phyloP scores from a whole-genome alignment of 2,797 vertebrate genomes.

The Melanotaenia parkinsoni region DNA sequence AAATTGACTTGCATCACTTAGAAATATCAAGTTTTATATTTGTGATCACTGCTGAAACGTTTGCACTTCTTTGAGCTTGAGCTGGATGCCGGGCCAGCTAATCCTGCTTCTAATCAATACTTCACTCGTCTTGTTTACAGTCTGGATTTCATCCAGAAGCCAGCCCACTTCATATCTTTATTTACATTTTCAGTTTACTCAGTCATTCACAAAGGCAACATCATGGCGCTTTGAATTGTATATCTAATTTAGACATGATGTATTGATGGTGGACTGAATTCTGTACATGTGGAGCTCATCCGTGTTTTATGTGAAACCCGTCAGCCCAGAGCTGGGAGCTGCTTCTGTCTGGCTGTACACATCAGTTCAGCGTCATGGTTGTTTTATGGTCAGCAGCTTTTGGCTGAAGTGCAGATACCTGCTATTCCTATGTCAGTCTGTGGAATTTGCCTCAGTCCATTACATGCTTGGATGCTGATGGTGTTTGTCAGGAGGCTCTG shows the following conservation, averaged over 20 bases:
- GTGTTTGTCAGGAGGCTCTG: constrained; percentile 74
- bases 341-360: constrained; percentile 20
- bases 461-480: constrained; percentile 76
- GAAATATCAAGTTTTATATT: constrained; percentile 14
- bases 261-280: neutral
- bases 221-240: constrained; percentile 25
- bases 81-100: constrained; percentile 60
- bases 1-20: neutral
- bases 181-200: constrained; percentile 40
- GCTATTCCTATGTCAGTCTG: constrained; percentile 54
- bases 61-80: constrained; percentile 54
- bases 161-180: constrained; percentile 41
- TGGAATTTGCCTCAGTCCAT: constrained; percentile 67
- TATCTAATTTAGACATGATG: neutral
- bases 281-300: constrained; percentile 45
- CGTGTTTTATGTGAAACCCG: constrained; percentile 41
- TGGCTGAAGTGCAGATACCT: constrained; percentile 58
- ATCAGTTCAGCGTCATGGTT: constrained; percentile 36
- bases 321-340: constrained; percentile 46
- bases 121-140: constrained; percentile 47
- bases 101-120: constrained; percentile 71
- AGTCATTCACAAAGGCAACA: constrained; percentile 45
- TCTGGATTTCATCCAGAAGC: constrained; percentile 56
- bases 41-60: constrained; percentile 28
- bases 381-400: constrained; percentile 43